Percentiles rank a stretch among this genome's conserved stretches.
These are phyloP conservation scores for Antennarius maculatus DNA, from an alignment of 2,797 vertebrate species.

Conservation along the genomic window DNA sequence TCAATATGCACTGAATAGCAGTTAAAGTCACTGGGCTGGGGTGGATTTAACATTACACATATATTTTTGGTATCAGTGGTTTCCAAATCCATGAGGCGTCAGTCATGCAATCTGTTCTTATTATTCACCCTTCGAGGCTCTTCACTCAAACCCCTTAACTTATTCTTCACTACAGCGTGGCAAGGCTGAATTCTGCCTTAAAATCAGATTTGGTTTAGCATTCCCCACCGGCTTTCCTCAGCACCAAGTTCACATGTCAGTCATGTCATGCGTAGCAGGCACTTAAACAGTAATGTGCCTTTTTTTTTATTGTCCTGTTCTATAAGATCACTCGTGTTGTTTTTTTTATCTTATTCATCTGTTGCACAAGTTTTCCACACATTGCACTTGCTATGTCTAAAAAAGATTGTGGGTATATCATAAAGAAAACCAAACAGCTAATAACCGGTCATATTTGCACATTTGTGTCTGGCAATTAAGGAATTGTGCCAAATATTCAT, in stretches of 20 bases:
- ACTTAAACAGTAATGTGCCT: slow-evolving; percentile 75
- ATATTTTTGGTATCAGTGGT: slow-evolving; percentile 26
- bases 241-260: slow-evolving; percentile 69
- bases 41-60: slow-evolving; percentile 46
- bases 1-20: slow-evolving; percentile 75
- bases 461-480: slow-evolving; percentile 42
- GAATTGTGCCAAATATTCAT: slow-evolving; percentile 34
- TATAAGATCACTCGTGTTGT: slow-evolving; percentile 44
- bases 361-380: slow-evolving; percentile 79
- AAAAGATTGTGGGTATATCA: slow-evolving; percentile 42
- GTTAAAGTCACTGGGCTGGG: slow-evolving; percentile 62
- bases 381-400: slow-evolving; percentile 77
- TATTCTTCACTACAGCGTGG: slow-evolving; percentile 55
- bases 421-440: slow-evolving; percentile 52
- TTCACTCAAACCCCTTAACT: slow-evolving; percentile 47
- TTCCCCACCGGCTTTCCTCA: slow-evolving; percentile 57
- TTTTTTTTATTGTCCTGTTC: slow-evolving; percentile 50
- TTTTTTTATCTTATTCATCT: slow-evolving; percentile 61
- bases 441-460: slow-evolving; percentile 65
- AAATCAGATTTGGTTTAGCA: slow-evolving; percentile 54
- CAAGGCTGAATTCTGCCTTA: slow-evolving; percentile 69
- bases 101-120: slow-evolving; percentile 27
- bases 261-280: slow-evolving; percentile 67
- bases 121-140: slow-evolving; percentile 43
- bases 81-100: slow-evolving; percentile 42